These are phyloP conservation scores for Hylaeus volcanicus DNA, from an alignment of 1,140 invertebrate genomes.

Conservation along the genomic window DNA sequence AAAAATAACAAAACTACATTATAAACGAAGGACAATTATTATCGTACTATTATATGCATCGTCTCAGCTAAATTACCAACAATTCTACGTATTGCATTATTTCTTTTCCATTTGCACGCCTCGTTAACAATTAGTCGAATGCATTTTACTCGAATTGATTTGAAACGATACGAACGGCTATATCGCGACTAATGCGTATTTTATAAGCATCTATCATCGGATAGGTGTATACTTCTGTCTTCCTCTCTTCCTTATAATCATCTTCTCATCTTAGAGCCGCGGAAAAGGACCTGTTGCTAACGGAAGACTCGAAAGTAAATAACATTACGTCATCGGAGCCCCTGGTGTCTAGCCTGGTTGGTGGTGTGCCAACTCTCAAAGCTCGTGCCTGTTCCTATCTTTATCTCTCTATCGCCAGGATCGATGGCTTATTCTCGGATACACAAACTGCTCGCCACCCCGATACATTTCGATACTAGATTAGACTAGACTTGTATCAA, in stretches of 20 bases:
- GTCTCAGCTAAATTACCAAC: too few species aligned
- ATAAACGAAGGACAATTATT: too few species aligned
- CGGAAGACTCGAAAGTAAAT: slow-evolving; percentile 71
- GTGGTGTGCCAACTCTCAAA: slow-evolving; percentile 42
- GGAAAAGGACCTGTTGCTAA: slow-evolving; percentile 71
- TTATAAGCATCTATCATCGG: background rate
- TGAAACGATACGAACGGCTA: background rate
- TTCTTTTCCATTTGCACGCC: too few species aligned
- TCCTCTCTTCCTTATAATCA: background rate
- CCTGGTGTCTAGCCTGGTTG: slow-evolving; percentile 51
- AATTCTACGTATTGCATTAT: too few species aligned
- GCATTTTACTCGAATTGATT: background rate
- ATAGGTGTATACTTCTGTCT: slow-evolving; percentile 4
- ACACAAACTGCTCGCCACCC: background rate
- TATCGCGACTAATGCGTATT: background rate
- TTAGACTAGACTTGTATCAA: background rate
- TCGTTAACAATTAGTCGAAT: too few species aligned
- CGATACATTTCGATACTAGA: background rate
- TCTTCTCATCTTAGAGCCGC: slow-evolving; percentile 37
- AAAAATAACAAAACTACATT: background rate
- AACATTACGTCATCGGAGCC: slow-evolving; percentile 67
- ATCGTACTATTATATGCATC: too few species aligned
- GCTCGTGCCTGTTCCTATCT: slow-evolving; percentile 44
- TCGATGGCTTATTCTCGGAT: slow-evolving; percentile 32
- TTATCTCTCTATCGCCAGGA: slow-evolving; percentile 41